These are phyloP conservation scores for Chloropsis cyanopogon DNA, from an alignment of 2,113 vertebrate genomes.

Conservation along the genomic window DNA sequence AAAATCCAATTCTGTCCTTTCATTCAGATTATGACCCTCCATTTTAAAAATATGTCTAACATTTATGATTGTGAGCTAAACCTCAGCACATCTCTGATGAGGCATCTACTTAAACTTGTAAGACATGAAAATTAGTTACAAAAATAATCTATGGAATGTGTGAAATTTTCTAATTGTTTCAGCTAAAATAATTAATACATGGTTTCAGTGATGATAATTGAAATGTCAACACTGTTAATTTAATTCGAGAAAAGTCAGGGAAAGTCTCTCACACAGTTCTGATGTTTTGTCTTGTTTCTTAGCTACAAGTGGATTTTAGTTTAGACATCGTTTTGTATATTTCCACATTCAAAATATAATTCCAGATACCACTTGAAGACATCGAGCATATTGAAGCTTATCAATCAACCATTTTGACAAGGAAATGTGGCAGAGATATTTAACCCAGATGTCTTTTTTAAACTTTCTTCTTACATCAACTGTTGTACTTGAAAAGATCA, in stretches of 20 bases:
- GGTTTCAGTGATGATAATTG: not conserved
- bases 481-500: not conserved
- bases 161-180: constrained; percentile 1
- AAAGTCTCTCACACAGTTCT: not conserved
- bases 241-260: not conserved
- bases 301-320: not conserved
- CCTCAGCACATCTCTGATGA: not conserved
- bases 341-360: not conserved
- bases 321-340: not conserved
- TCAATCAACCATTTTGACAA: not conserved
- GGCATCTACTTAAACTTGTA: not conserved
- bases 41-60: not conserved
- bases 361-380: not conserved
- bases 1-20: not conserved
- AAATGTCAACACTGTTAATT: not conserved
- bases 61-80: not conserved
- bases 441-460: not conserved
- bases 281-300: not conserved
- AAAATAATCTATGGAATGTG: not conserved
- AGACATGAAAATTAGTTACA: not conserved
- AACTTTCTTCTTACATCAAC: not conserved
- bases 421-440: not conserved
- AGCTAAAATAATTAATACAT: not conserved
- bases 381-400: not conserved
- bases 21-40: not conserved